phyloP scores from a whole-genome alignment of 2,113 vertebrate species.

The Albula goreensis region DNA sequence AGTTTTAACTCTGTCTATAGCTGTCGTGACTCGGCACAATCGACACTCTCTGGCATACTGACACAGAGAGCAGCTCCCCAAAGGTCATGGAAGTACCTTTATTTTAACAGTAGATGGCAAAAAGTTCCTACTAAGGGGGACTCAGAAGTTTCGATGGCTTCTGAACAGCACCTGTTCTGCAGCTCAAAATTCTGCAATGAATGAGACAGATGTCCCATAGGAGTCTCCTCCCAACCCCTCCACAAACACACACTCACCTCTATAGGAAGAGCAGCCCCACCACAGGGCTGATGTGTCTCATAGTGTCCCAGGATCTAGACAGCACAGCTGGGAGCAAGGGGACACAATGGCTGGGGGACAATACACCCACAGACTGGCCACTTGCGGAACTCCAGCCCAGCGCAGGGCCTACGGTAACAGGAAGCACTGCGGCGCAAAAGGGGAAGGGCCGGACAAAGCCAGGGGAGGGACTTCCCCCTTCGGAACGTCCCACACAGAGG shows the following conservation, averaged over 20 bases:
- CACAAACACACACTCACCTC: background rate
- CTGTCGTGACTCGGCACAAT: background rate
- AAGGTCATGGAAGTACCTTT: background rate
- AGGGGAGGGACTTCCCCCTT: background rate
- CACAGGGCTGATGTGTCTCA: constrained; percentile 4
- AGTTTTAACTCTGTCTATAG: background rate
- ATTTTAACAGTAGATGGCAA: background rate
- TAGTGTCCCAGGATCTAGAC: background rate
- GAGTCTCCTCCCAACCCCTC: no score
- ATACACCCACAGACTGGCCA: background rate
- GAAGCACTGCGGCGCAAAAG: background rate
- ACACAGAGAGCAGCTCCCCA: background rate
- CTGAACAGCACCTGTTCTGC: background rate
- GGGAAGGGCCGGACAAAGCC: background rate
- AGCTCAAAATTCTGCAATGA: background rate
- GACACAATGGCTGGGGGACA: constrained; percentile 4
- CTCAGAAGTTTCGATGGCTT: no score
- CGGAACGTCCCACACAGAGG: constrained; percentile 4
- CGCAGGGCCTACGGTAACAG: background rate
- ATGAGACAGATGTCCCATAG: background rate
- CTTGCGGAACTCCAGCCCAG: constrained; percentile 3
- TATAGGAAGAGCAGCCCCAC: background rate
- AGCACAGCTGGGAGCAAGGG: background rate
- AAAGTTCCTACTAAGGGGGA: background rate
- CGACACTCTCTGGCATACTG: background rate